Evolutionary conservation across 2,113 vertebrate genomes (phyloP).

Genomic region (Toxotes chatareus): DNA sequence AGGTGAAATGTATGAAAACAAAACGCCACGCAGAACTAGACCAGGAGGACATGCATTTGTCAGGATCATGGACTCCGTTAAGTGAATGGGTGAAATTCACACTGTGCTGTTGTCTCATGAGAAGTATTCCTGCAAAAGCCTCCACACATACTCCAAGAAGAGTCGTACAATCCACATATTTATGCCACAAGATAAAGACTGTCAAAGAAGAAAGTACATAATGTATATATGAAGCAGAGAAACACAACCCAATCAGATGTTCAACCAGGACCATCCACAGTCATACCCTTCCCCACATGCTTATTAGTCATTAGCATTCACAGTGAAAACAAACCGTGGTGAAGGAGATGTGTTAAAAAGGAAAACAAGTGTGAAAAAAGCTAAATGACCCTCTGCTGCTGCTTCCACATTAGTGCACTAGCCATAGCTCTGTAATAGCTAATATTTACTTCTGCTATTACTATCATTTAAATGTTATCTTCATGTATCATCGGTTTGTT

Average conservation of each 20-base stretch:
- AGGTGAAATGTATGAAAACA: slow-evolving; percentile 5
- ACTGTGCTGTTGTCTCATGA: not conserved
- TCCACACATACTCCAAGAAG: not conserved
- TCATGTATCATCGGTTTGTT: not conserved
- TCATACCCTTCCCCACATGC: slow-evolving; percentile 32
- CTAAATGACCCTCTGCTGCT: not conserved
- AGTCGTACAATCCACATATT: not conserved
- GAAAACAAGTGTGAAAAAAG: slow-evolving; percentile 8
- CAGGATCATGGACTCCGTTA: not conserved
- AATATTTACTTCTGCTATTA: not conserved
- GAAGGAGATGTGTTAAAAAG: not conserved
- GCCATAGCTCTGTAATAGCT: not conserved
- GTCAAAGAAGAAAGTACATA: not conserved
- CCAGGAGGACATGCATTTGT: not conserved
- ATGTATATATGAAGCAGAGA: not conserved
- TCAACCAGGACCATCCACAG: slow-evolving; percentile 18
- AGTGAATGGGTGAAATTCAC: not conserved
- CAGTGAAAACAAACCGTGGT: slow-evolving; percentile 4
- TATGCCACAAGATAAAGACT: not conserved
- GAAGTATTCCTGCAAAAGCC: not conserved
- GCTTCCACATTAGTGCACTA: not conserved
- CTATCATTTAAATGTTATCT: slow-evolving; percentile 1
- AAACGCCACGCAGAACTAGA: not conserved
- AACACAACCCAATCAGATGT: not conserved
- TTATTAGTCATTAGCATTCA: slow-evolving; percentile 46